Evolutionary conservation across 2,888 invertebrate species (phyloP).

Genomic region (Drosophila kambysellisi): DNA sequence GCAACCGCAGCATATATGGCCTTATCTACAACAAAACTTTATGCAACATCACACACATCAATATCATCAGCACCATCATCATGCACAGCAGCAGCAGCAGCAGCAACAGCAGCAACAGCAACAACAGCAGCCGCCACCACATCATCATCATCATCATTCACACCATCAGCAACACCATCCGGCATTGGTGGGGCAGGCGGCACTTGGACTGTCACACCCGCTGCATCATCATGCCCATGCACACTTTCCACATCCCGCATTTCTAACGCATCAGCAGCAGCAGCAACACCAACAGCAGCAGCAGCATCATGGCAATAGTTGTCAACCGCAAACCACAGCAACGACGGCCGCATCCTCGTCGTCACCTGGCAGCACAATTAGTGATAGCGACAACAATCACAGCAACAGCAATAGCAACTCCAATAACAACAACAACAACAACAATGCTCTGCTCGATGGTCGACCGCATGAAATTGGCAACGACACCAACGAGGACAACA

Average conservation of each 20-base stretch:
- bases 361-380: constrained; percentile 85
- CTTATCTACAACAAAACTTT: constrained; percentile 86
- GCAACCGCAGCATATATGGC: constrained; percentile 86
- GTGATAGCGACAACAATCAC: constrained; percentile 85
- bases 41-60: constrained; percentile 82
- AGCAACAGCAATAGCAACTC: constrained; percentile 70
- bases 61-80: constrained; percentile 74
- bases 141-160: constrained; percentile 63
- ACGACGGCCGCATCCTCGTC: constrained; percentile 83
- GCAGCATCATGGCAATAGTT: constrained; percentile 84
- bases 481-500: constrained; percentile 76
- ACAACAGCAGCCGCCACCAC: constrained; percentile 47
- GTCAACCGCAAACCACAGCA: constrained; percentile 85
- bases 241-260: constrained; percentile 85
- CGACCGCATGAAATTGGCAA: constrained; percentile 76
- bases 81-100: constrained; percentile 58
- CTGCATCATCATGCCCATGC: constrained; percentile 74
- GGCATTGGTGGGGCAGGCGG: constrained; percentile 53
- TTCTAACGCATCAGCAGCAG: constrained; percentile 83
- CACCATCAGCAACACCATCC: constrained; percentile 65
- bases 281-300: constrained; percentile 69
- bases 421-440: constrained; percentile 54
- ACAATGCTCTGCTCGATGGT: constrained; percentile 67
- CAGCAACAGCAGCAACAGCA: constrained; percentile 41
- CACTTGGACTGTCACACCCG: constrained; percentile 48